phyloP scores from a whole-genome alignment of 2,888 invertebrate genomes.

The Sarcophaga subvicina region DNA sequence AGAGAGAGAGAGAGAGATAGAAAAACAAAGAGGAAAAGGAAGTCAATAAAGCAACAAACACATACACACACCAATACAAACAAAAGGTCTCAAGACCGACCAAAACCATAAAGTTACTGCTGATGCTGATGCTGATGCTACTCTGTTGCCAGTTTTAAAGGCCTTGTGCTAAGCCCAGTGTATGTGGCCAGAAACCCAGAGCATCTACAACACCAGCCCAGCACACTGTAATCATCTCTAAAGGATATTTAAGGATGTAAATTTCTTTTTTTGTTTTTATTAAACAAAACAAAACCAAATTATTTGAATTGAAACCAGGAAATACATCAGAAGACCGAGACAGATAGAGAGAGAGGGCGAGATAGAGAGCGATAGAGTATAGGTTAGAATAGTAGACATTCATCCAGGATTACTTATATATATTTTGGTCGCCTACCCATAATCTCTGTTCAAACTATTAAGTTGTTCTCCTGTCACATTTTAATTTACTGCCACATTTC shows the following conservation, averaged over 20 bases:
- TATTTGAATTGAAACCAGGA: not conserved
- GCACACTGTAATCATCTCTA: too few relatives aligned
- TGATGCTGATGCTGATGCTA: not conserved
- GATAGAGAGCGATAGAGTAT: not conserved
- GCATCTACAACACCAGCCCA: too few relatives aligned
- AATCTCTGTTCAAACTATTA: constrained; percentile 9
- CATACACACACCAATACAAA: not conserved
- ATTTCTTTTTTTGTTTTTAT: not conserved
- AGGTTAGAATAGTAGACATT: not conserved
- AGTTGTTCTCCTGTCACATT: constrained; percentile 10
- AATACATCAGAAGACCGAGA: not conserved
- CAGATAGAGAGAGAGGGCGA: not conserved
- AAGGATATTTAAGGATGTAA: not conserved
- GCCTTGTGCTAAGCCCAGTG: too few relatives aligned
- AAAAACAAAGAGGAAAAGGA: not conserved
- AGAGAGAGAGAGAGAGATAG: not conserved
- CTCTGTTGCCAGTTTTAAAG: not conserved
- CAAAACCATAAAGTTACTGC: not conserved
- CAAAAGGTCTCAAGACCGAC: not conserved
- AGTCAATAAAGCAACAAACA: not conserved
- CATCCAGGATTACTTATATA: not conserved
- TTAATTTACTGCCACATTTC: not conserved
- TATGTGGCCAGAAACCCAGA: too few relatives aligned
- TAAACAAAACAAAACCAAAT: not conserved
- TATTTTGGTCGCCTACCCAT: not conserved